Evolutionary conservation across 2,888 invertebrate species (phyloP), one percentile per base, ranked within the genome.

Genomic region (Thymelicus acteon): DNA sequence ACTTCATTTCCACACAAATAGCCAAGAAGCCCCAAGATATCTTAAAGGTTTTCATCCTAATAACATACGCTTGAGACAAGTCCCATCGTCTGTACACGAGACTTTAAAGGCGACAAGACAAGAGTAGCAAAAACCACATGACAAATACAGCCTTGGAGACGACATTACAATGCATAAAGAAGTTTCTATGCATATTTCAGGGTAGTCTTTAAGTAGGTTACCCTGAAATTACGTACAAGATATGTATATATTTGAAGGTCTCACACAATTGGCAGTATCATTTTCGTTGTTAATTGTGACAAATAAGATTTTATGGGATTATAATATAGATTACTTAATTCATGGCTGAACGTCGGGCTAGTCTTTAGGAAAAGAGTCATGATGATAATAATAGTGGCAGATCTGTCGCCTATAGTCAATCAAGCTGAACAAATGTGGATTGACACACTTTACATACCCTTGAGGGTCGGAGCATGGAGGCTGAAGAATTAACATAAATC

Each of bases 41-140:
- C 12, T 54, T 62, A 13, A 57, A 58, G 15, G 31, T 37, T 60
- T 48, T 49, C 40, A 6, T 48, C 7, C 49, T 40, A 3, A 48
- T 48, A 31, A 67, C 19, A 60, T 37, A 67, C 48, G 15, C 66
- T 67, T 39, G 66, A 67, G 66, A 60, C 58, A 31, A 44, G 37
- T 24, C 24, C 54, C 54, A 54, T 54, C 19, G 52, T 54, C 54
- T 54, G 54, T 24, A 52, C 12, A 12, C 6, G 24, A 54, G 54
- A 54, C 54, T 24, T 54, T 52, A 19, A 49, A 49, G 49, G 15
- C 49, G 49, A 19, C 49, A 54, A 24, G 54, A 54, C 54, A 54
- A 24, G 54, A 54, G 12, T 10, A 54, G 7, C 54, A 54, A 24
- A 54, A 19, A 54, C 54, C 40, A 57, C 54, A 44, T 57, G 54